Evolutionary conservation across 2,113 vertebrate genomes (phyloP), one percentile per base, ranked within the genome.

Genomic region (Atherinomorus stipes): DNA sequence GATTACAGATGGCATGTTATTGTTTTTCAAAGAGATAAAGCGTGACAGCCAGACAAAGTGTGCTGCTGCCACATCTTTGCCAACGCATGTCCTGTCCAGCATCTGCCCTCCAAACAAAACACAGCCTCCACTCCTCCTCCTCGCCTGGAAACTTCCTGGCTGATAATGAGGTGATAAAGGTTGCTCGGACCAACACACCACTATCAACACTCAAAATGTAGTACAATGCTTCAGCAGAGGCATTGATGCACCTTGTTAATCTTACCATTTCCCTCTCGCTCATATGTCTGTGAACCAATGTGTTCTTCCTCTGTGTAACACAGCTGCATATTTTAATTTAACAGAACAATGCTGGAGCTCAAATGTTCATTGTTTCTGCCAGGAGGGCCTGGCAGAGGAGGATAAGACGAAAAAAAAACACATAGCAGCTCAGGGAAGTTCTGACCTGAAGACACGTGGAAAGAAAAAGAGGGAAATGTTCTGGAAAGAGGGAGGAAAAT

Each of bases 321-420:
- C 4, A 2, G 19, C 42, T 38, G 58, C 19, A 26, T 44, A 64
- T 42, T 83, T 85, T n/a, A 61, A 73, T 51, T 74, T 40, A 45
- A 25, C 70, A 78, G 81, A 85, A 76, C 66, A 87, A 83, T 81
- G 71, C 67, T 76, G 66, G 64, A 84, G 66, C 59, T 11, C 1
- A 59, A 34, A 9, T 10, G 28, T 10, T 77, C 64, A 77, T 79
- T 86, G 74, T 82, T 83, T 78, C 74, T 72, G 56, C 34, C 61
- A 58, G 76, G 66, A 83, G 78, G 15, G 63, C 38, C 84, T 88
- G 89, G 47, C 69, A 53, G 72, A 76, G 64, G 37, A 25, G 88
- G 90, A 91, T 91, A 91, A 93, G 88, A 21, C 62, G 31, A 3
- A 88, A 90, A 58, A 89, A 89, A 82, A 31, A 31, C 3, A 31